Base-by-base conservation (phyloP, 1,140 invertebrate species). In the Atopsyche davidsoni region DNA sequence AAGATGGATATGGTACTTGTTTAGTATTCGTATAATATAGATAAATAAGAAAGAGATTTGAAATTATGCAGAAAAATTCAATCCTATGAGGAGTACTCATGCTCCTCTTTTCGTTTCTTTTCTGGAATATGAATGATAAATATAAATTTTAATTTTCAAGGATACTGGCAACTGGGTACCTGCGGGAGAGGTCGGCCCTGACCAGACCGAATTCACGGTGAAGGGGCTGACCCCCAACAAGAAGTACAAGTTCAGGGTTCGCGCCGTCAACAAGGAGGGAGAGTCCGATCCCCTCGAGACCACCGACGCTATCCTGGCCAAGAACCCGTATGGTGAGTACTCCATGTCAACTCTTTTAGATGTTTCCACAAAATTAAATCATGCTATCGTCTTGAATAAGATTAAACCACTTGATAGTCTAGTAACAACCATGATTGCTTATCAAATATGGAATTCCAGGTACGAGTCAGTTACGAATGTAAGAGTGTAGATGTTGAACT, bases 231-330 rank as follows among this genome's bases (percentile, higher is more conserved):
- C 92, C 9, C 92, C 93, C 0, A 96, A 96, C 60, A 97, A 98
- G 70, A 94, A 92, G 61, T 99, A 99, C 70, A 96, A 98, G 71
- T 96, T 99, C 76, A 79, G 96, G 35, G 96, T 99, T 0, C 95
- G 93, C 60, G 96, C 96, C 22, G 88, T 96, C 22, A 99, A 99
- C 69, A 97, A 97, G 65, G 96, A 98, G 74, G 96, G 96, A 1
- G 88, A 95, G 73, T 96, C 95, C 0, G 94, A 98, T 59, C 92
- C 96, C 18, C 71, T 98, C 34, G 90, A 94, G 67, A 92, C 92
- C 19, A 84, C 86, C 9, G 89, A 92, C 59, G 74, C 86, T 3
- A 92, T 95, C 58, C 55, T 85, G 22, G 95, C 95, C 21, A 97
- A 92, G 66, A 98, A 98, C 80, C 96, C 96, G 43, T 99, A 97